Percentiles rank a stretch among this genome's conserved stretches.
These are phyloP conservation scores for Amblyopsis rosae DNA, from an alignment of 2,113 vertebrate genomes.

Conservation along the genomic window DNA sequence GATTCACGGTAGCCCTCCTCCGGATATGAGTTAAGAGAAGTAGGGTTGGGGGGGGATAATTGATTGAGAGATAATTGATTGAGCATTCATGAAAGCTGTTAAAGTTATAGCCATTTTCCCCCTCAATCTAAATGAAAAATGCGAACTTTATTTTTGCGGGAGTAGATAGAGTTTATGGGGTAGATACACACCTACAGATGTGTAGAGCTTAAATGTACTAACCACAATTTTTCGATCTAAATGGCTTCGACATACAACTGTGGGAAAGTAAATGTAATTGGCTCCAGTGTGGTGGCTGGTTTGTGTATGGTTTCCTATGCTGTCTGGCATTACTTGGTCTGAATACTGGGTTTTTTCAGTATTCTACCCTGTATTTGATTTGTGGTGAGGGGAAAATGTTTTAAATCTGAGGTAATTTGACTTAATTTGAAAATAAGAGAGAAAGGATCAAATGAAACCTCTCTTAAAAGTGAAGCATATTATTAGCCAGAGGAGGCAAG, in stretches of 20 bases:
- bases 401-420: no score
- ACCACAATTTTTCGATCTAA: conserved; percentile 23
- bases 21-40: conserved; percentile 35
- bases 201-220: conserved; percentile 10
- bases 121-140: conserved; percentile 16
- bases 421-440: no score
- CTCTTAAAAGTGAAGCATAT: no score
- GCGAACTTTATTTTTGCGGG: conserved; percentile 3
- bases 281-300: not conserved
- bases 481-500: no score
- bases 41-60: conserved; percentile 4
- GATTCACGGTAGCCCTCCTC: conserved; percentile 51
- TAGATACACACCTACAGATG: not conserved
- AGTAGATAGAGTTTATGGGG: not conserved
- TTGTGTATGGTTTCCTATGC: no score
- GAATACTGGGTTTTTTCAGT: not conserved
- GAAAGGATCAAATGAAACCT: no score
- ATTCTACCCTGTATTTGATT: no score
- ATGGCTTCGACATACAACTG: conserved; percentile 32
- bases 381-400: no score
- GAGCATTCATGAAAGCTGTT: conserved; percentile 9
- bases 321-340: no score
- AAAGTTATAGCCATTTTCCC: conserved; percentile 21
- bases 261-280: conserved; percentile 39
- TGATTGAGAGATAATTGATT: not conserved